These are phyloP conservation scores for Pomacea maculata DNA, from an alignment of 1,140 invertebrate genomes.

Conservation along the genomic window DNA sequence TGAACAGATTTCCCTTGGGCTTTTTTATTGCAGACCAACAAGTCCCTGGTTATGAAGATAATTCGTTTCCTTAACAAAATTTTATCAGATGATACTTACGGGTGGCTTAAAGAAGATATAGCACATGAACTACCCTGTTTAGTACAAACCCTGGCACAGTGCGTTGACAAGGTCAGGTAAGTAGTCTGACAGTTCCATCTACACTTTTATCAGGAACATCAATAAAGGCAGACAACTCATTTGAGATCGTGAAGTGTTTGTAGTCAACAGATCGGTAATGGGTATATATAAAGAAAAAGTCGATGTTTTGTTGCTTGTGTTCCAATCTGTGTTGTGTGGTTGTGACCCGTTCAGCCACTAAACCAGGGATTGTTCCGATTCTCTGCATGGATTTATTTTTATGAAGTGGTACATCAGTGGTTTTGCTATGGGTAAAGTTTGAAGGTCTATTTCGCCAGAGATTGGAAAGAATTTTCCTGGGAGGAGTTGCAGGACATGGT, in stretches of 20 bases:
- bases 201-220: too few relatives aligned
- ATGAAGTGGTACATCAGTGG: too few relatives aligned
- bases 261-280: too few relatives aligned
- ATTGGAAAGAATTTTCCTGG: constrained; percentile 9
- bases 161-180: background rate
- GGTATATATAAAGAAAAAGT: too few relatives aligned
- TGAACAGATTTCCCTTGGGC: too few relatives aligned
- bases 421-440: too few relatives aligned
- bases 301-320: too few relatives aligned
- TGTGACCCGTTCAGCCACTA: background rate
- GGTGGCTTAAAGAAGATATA: background rate
- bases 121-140: background rate
- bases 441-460: background rate
- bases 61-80: background rate
- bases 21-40: constrained; percentile 16
- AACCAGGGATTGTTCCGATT: background rate
- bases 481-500: constrained; percentile 17
- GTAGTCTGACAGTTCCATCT: background rate
- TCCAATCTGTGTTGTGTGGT: background rate
- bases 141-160: background rate
- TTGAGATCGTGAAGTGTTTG: too few relatives aligned
- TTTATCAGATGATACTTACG: background rate
- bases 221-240: too few relatives aligned
- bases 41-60: constrained; percentile 4
- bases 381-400: too few relatives aligned